These are phyloP conservation scores for Gonioctena quinquepunctata DNA, from an alignment of 1,140 invertebrate species.

Conservation along the genomic window DNA sequence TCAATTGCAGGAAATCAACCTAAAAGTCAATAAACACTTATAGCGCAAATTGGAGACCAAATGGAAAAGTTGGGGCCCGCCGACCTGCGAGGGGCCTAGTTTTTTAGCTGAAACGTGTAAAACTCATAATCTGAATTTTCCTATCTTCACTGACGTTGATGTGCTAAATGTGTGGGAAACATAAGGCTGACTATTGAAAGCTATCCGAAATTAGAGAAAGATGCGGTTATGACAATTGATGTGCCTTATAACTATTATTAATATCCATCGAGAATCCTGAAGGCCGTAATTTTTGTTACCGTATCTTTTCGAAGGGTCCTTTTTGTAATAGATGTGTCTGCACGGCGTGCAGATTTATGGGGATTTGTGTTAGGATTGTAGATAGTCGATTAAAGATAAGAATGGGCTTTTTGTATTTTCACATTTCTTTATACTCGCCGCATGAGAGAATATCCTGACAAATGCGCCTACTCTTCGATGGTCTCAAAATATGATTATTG, in stretches of 20 bases:
- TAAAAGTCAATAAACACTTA: slow-evolving; percentile 26
- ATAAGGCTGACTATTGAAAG: slow-evolving; percentile 45
- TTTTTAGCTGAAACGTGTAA: slow-evolving; percentile 14
- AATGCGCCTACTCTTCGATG: too few species aligned
- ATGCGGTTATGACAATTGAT: slow-evolving; percentile 22
- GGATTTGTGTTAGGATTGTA: slow-evolving; percentile 46
- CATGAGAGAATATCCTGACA: background rate
- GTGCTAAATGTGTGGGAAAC: slow-evolving; percentile 44
- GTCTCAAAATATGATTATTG: too few species aligned
- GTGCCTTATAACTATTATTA: background rate
- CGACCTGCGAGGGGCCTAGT: slow-evolving; percentile 12
- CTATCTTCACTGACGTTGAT: slow-evolving; percentile 30
- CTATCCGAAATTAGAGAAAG: slow-evolving; percentile 1
- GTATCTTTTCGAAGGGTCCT: slow-evolving; percentile 25
- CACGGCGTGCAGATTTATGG: slow-evolving; percentile 4
- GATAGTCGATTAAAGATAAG: slow-evolving; percentile 34
- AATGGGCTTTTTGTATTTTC: slow-evolving; percentile 33
- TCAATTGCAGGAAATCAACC: slow-evolving; percentile 17
- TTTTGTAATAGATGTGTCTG: slow-evolving; percentile 32
- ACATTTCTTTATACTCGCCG: slow-evolving; percentile 18
- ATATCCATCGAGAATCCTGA: background rate
- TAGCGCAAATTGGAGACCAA: slow-evolving; percentile 15
- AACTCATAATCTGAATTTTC: slow-evolving; percentile 13
- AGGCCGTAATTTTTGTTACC: slow-evolving; percentile 23
- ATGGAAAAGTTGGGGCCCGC: background rate